phyloP scores from a whole-genome alignment of 2,888 invertebrate genomes.

The Nowickia ferox region DNA sequence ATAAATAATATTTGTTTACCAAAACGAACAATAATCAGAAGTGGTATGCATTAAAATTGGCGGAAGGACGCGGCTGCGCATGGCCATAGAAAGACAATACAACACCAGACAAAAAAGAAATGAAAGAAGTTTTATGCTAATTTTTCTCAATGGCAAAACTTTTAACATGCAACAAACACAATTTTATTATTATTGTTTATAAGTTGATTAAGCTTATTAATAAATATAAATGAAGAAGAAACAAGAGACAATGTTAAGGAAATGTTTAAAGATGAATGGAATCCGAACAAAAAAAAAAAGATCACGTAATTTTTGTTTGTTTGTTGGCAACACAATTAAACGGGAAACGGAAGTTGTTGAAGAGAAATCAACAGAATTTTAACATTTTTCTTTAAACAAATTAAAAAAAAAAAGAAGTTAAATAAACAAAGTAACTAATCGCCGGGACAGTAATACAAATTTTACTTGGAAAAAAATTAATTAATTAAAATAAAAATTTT shows the following conservation, averaged over 20 bases:
- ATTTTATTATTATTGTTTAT: constrained; percentile 38
- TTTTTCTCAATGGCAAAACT: constrained; percentile 19
- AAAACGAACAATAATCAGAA: constrained; percentile 20
- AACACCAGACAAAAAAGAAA: neutral
- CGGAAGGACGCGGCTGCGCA: constrained; percentile 32
- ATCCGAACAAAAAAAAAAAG: constrained; percentile 29
- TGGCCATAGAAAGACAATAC: constrained; percentile 13
- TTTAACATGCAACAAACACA: constrained; percentile 54
- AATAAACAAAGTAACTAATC: too few relatives aligned
- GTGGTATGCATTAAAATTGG: constrained; percentile 31
- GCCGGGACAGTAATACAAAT: too few relatives aligned
- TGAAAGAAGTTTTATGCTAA: constrained; percentile 49
- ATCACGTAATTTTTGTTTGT: constrained; percentile 55
- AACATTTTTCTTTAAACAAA: neutral
- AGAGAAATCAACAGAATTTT: constrained; percentile 17
- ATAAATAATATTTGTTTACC: constrained; percentile 16
- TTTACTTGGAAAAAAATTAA: too few relatives aligned
- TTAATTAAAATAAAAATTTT: too few relatives aligned
- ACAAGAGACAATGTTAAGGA: constrained; percentile 51
- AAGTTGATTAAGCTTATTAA: constrained; percentile 10
- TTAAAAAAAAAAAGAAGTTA: neutral
- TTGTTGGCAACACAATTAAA: constrained; percentile 27
- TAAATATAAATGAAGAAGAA: constrained; percentile 20
- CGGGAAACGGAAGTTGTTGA: constrained; percentile 55
- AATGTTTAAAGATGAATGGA: constrained; percentile 51